Percentiles rank a stretch among this genome's conserved stretches.
phyloP scores from a whole-genome alignment of 2,113 vertebrate genomes.

The Crocuta crocuta region DNA sequence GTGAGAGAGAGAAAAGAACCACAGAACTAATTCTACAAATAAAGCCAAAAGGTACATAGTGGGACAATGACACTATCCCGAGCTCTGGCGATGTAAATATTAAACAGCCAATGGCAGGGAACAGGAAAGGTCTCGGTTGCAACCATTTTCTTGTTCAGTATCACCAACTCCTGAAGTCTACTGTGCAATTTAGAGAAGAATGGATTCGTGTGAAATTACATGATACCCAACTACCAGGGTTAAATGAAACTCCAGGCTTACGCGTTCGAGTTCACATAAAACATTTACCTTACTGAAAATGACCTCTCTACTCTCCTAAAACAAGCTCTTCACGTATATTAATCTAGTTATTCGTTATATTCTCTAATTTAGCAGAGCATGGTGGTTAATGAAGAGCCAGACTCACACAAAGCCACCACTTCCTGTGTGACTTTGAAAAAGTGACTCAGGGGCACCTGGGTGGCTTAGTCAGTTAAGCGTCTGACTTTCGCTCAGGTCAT shows the following conservation, averaged over 20 bases:
- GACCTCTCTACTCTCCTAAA: slow-evolving; percentile 7
- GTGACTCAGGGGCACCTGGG: too few species aligned
- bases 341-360: neutral
- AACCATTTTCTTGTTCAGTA: slow-evolving; percentile 9
- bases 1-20: neutral
- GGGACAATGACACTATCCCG: neutral
- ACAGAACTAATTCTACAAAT: slow-evolving; percentile 15
- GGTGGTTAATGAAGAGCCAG: neutral
- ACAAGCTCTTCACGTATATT: slow-evolving; percentile 9
- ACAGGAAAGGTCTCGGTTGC: neutral
- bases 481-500: too few species aligned
- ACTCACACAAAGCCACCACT: neutral
- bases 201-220: neutral
- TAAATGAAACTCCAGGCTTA: neutral
- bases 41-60: slow-evolving; percentile 47
- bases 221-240: neutral
- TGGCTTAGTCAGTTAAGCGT: too few species aligned
- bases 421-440: slow-evolving; percentile 22
- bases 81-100: neutral
- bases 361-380: neutral
- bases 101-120: slow-evolving; percentile 34
- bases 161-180: neutral
- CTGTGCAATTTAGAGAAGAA: neutral
- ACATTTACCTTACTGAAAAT: neutral
- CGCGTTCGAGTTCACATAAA: neutral